Evolutionary conservation across 2,888 invertebrate genomes (phyloP), one percentile per base, ranked within the genome.

Genomic region (Sisyra terminalis): DNA sequence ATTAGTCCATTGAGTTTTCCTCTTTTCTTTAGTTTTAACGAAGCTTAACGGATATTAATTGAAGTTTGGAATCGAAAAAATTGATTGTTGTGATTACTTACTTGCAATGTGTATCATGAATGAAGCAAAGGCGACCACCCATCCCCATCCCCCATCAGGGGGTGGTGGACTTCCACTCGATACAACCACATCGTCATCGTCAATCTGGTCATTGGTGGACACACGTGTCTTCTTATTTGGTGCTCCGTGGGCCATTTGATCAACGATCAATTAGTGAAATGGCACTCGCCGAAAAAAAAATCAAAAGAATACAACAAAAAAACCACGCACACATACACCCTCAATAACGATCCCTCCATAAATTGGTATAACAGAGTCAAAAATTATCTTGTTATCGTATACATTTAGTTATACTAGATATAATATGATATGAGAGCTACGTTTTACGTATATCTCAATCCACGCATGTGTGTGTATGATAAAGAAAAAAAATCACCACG

Each of bases 51-150:
- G n/a, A n/a, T n/a, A n/a, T n/a, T n/a, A n/a, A n/a, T n/a, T n/a
- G n/a, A n/a, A n/a, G n/a, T n/a, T n/a, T n/a, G n/a, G n/a, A n/a
- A n/a, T n/a, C n/a, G n/a, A n/a, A n/a, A n/a, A n/a, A n/a, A n/a
- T n/a, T n/a, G n/a, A 11, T 18, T 18, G 17, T 16, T 38, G 14
- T 17, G 5, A 2, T 9, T 35, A 84, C 87, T 86, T 63, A 88
- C 88, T 86, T 65, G 88, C 75, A 52, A 89, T 77, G 66, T 97
- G 96, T 53, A 97, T 88, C 81, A 94, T 82, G 65, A 97, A 96
- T 6, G 93, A 93, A 16, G 85, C 90, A 57, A 90, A 82, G 43
- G 92, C 92, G 41, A 93, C 86, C 63, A 84, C 71, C 89, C 90
- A 92, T 0, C 93, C 93, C 92, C 92, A 93, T 9, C 92, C 93